These are phyloP conservation scores for Brachyhypopomus gauderio DNA, from an alignment of 2,113 vertebrate species.

Conservation along the genomic window DNA sequence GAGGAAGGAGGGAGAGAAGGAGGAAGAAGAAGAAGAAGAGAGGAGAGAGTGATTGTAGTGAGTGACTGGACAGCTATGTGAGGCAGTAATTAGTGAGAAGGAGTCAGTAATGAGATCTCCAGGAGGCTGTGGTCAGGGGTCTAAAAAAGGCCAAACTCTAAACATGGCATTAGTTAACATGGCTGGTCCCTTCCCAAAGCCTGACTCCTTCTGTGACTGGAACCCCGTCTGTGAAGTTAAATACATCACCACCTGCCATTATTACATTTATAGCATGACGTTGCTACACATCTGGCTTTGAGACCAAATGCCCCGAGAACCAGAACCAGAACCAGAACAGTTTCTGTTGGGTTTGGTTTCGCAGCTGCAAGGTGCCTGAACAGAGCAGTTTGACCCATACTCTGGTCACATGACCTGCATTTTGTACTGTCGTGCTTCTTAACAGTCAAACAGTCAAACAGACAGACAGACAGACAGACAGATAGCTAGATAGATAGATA, in stretches of 20 bases:
- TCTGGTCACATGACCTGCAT: neutral
- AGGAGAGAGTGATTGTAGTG: neutral
- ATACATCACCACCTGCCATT: conserved; percentile 59
- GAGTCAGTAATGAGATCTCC: conserved; percentile 75
- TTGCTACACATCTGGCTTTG: neutral
- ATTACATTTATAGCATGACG: neutral
- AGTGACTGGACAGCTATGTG: conserved; percentile 66
- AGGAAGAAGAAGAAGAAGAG: too few species aligned
- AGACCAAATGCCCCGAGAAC: neutral
- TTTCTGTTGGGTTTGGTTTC: neutral
- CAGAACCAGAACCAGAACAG: neutral
- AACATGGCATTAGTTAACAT: conserved; percentile 75
- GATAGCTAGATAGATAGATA: conserved; percentile 17
- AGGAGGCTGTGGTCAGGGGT: conserved; percentile 72
- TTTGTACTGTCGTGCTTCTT: too few species aligned
- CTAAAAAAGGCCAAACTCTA: conserved; percentile 77
- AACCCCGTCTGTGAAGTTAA: conserved; percentile 60
- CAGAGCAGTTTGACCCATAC: neutral
- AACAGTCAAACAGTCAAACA: too few species aligned
- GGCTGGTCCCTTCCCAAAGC: conserved; percentile 67
- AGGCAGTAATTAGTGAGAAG: conserved; percentile 74
- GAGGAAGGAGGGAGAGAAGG: neutral
- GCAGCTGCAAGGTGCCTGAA: neutral
- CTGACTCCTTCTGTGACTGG: conserved; percentile 56
- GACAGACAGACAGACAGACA: neutral